These are phyloP conservation scores for Actenoides lindsayi DNA, from an alignment of 2,113 vertebrate species.

Conservation along the genomic window DNA sequence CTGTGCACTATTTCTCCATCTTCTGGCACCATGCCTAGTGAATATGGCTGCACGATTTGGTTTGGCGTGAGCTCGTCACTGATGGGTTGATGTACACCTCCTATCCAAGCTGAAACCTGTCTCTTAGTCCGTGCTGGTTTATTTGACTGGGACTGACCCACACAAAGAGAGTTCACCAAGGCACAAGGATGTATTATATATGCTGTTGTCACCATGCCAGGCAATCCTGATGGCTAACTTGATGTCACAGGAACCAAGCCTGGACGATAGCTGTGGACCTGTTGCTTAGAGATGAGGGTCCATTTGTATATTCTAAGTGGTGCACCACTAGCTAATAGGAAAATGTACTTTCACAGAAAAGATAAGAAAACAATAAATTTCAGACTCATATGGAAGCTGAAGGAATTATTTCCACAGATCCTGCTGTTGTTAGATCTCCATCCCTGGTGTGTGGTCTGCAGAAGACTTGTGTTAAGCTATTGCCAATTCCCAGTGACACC, in stretches of 20 bases:
- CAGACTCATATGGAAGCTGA: background rate
- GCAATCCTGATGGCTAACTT: background rate
- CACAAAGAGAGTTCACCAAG: background rate
- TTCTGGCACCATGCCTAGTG: background rate
- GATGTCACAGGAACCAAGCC: background rate
- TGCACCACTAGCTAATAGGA: background rate
- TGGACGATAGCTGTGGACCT: background rate
- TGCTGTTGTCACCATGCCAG: background rate
- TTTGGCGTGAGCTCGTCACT: accelerated
- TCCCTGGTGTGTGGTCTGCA: background rate
- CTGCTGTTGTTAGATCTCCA: background rate
- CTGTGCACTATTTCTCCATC: accelerated
- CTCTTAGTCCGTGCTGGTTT: background rate
- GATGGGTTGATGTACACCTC: background rate
- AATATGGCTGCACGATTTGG: accelerated
- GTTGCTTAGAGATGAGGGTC: background rate
- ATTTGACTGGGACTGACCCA: background rate
- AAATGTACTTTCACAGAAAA: background rate
- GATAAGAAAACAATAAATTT: background rate
- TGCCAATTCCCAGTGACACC: background rate
- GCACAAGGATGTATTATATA: background rate
- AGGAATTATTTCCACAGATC: background rate
- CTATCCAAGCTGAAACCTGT: background rate
- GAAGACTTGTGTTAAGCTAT: background rate
- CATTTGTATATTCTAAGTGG: background rate